Conservation (phyloP, 2,888 invertebrate genomes). For the Leptopilina myrica region DNA sequence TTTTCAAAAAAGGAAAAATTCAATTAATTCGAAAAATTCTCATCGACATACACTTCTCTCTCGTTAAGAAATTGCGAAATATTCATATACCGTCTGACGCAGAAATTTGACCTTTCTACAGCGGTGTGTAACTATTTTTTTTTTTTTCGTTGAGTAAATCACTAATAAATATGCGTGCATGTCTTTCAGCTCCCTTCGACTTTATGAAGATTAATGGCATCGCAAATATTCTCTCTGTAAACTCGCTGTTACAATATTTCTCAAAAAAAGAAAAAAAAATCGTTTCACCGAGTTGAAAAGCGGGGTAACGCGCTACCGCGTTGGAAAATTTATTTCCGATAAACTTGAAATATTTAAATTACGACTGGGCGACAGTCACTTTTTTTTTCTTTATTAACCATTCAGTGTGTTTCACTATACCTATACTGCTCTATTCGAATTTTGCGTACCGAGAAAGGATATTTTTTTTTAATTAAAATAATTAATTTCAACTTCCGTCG, state of each 20-base stretch:
- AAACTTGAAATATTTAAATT: slow-evolving; percentile 17
- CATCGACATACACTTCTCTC: neutral
- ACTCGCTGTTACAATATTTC: slow-evolving; percentile 28
- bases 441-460: too few species aligned
- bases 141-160: slow-evolving; percentile 3
- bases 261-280: slow-evolving; percentile 5
- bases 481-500: too few species aligned
- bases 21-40: too few species aligned
- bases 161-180: slow-evolving; percentile 38
- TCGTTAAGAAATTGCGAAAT: slow-evolving; percentile 1
- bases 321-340: slow-evolving; percentile 32
- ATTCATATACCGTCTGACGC: neutral
- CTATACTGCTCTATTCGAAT: too few species aligned
- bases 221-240: slow-evolving; percentile 40
- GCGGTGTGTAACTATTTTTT: neutral
- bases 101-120: slow-evolving; percentile 17
- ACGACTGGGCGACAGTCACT: neutral
- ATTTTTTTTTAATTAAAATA: too few species aligned
- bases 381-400: neutral
- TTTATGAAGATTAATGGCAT: slow-evolving; percentile 40
- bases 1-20: too few species aligned
- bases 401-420: too few species aligned
- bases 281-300: slow-evolving; percentile 15
- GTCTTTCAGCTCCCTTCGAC: slow-evolving; percentile 33
- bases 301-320: slow-evolving; percentile 9